phyloP scores from a whole-genome alignment of 2,797 vertebrate genomes.

The Bradypodion ventrale region DNA sequence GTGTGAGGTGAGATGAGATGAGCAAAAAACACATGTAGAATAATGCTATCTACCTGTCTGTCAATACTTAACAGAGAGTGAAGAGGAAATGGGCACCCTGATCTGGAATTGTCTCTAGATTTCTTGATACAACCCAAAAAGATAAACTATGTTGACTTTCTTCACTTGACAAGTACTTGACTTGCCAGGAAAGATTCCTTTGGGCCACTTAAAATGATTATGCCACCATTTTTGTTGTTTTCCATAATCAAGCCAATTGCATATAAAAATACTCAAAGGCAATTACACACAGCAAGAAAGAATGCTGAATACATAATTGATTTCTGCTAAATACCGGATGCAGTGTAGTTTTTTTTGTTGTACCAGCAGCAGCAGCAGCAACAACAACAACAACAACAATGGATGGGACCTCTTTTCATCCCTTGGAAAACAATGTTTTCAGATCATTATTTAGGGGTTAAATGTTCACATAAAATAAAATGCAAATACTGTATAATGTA shows the following conservation, averaged over 20 bases:
- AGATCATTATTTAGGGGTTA: not conserved
- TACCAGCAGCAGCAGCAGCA: too few relatives aligned
- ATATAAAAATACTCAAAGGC: constrained; percentile 30
- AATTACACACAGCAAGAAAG: constrained; percentile 42
- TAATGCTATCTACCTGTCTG: not conserved
- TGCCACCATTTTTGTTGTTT: constrained; percentile 40
- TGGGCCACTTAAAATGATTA: constrained; percentile 12
- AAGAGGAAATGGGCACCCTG: not conserved
- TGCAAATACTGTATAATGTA: not conserved
- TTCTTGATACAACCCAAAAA: not conserved
- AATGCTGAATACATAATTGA: constrained; percentile 36
- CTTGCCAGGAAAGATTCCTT: constrained; percentile 10
- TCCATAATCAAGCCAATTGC: constrained; percentile 28
- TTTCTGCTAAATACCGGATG: constrained; percentile 25
- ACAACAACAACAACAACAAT: too few relatives aligned
- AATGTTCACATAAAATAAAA: not conserved
- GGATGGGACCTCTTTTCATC: constrained; percentile 1
- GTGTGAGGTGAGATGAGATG: too few relatives aligned
- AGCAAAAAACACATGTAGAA: not conserved
- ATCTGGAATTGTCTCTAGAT: not conserved
- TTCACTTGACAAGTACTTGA: constrained; percentile 27
- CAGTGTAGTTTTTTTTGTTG: not conserved
- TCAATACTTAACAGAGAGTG: not conserved
- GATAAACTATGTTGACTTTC: not conserved
- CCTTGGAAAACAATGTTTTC: constrained; percentile 5